Percentiles rank a stretch among this genome's conserved stretches.
phyloP scores from a whole-genome alignment of 2,113 vertebrate genomes.

The Glaucidium brasilianum region DNA sequence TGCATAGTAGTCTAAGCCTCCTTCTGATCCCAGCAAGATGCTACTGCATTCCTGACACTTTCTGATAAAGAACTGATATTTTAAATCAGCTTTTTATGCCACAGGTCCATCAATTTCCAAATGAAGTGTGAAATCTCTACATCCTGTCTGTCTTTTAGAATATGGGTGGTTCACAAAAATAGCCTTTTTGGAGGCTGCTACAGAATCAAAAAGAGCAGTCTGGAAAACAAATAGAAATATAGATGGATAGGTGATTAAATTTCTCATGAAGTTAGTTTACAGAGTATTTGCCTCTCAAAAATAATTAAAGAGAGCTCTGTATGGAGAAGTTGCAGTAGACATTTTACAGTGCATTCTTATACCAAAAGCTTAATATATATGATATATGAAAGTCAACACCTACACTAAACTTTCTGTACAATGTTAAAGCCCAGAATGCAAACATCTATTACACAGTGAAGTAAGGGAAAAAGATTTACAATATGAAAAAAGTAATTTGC shows the following conservation, averaged over 20 bases:
- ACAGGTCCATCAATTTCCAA: background rate
- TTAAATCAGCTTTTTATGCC: background rate
- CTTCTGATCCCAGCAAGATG: background rate
- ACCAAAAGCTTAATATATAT: slow-evolving; percentile 74
- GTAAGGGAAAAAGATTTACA: background rate
- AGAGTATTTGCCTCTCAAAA: background rate
- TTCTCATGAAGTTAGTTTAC: background rate
- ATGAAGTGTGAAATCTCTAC: background rate
- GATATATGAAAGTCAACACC: slow-evolving; percentile 79
- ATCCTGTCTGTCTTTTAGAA: background rate
- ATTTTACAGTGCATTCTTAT: slow-evolving; percentile 62
- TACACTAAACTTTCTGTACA: slow-evolving; percentile 75
- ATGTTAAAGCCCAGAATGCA: slow-evolving; percentile 60
- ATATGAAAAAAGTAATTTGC: background rate
- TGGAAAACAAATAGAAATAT: background rate
- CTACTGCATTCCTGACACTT: background rate
- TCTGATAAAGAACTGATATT: background rate
- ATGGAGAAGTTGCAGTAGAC: background rate
- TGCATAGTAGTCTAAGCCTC: background rate
- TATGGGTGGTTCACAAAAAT: background rate
- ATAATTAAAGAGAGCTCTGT: background rate
- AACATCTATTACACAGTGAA: slow-evolving; percentile 44
- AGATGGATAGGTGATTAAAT: background rate
- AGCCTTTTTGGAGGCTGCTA: background rate
- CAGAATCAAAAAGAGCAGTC: background rate